Evolutionary conservation across 1,140 invertebrate species (phyloP), one percentile per base, ranked within the genome.

Genomic region (Alviniconcha marisindica): DNA sequence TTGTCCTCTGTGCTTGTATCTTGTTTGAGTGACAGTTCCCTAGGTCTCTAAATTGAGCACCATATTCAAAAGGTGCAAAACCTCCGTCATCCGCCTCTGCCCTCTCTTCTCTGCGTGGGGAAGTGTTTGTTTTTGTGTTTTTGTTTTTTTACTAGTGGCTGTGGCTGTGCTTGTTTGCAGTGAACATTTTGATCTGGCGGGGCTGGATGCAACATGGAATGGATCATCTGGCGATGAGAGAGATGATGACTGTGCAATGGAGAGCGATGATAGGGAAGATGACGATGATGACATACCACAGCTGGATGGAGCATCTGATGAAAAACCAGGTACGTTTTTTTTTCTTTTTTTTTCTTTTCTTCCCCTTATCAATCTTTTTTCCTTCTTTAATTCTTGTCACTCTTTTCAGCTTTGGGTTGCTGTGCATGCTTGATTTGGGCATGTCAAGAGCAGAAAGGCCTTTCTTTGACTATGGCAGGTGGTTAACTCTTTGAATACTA

Each of bases 291-390:
- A 84, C 18, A 88, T 92, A 44, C 91, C 90, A 51, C 92, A 93
- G 85, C 87, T 90, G 83, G 92, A 92, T 88, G 89, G 92, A 81
- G 86, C 89, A 33, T 82, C 88, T 40, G 91, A 90, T 85, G 88
- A 91, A 83, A 91, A 90, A 77, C 84, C 88, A n/a, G 84, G 87
- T 85, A 88, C 84, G 40, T 69, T 33, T 33, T 24, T 28, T 14
- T 28, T n/a, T n/a, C n/a, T n/a, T n/a, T n/a, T n/a, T n/a, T n/a
- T n/a, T n/a, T n/a, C n/a, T n/a, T n/a, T n/a, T n/a, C n/a, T n/a
- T n/a, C n/a, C n/a, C n/a, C n/a, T n/a, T n/a, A n/a, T n/a, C n/a
- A n/a, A n/a, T n/a, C n/a, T n/a, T n/a, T n/a, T n/a, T n/a, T n/a
- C n/a, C n/a, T n/a, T n/a, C n/a, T n/a, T n/a, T n/a, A n/a, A n/a